phyloP scores from a whole-genome alignment of 1,140 invertebrate genomes.

The Trinorchestia longiramus region DNA sequence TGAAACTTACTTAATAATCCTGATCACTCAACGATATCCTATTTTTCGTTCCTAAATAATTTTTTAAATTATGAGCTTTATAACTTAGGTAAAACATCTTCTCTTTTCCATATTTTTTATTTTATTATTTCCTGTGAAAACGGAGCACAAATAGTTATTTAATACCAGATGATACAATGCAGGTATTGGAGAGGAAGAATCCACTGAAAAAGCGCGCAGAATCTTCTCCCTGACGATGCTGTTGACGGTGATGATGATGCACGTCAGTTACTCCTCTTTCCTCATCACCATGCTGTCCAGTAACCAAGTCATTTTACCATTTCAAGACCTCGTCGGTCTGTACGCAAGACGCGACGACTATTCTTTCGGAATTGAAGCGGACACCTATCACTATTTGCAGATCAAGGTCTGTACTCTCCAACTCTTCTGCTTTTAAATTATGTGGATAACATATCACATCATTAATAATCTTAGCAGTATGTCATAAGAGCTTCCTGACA shows the following conservation, averaged over 20 bases:
- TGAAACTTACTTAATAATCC: neutral
- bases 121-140: neutral
- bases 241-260: neutral
- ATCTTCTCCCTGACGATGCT: neutral
- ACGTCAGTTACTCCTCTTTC: neutral
- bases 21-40: neutral
- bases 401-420: neutral
- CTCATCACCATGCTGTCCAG: conserved; percentile 26
- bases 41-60: neutral
- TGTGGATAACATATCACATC: neutral
- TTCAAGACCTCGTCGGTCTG: neutral
- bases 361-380: neutral
- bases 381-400: neutral
- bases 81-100: neutral
- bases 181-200: neutral
- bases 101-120: neutral
- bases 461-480: neutral
- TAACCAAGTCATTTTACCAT: neutral
- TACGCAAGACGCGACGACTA: neutral
- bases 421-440: neutral
- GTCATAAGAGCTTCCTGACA: too few species aligned
- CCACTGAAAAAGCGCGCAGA: neutral
- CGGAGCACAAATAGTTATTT: neutral
- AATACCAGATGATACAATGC: neutral
- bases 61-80: neutral